These are phyloP conservation scores for Torymus tubicola DNA, from an alignment of 2,888 invertebrate species.

Conservation along the genomic window DNA sequence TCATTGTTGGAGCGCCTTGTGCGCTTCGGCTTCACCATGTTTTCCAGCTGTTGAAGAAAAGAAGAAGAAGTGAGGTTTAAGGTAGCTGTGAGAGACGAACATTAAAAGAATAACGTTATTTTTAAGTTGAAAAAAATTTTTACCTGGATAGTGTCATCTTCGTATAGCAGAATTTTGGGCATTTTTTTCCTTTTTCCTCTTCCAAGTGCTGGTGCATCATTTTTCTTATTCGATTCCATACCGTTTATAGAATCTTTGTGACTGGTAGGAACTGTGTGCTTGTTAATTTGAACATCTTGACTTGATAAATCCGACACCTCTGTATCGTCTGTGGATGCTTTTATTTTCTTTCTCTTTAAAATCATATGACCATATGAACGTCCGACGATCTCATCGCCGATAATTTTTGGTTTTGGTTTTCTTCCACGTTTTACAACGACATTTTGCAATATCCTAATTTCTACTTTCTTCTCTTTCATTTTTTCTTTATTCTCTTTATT, in stretches of 20 bases:
- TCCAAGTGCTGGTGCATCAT: background rate
- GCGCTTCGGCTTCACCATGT: background rate
- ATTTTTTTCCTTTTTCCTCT: conserved; percentile 35
- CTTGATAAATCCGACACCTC: too few species aligned
- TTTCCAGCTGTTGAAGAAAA: background rate
- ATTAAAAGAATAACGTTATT: too few species aligned
- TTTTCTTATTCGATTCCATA: background rate
- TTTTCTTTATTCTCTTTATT: conserved; percentile 47
- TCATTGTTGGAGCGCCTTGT: conserved; percentile 53
- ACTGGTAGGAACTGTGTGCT: too few species aligned
- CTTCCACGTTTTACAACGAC: background rate
- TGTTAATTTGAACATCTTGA: too few species aligned
- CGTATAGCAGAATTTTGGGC: conserved; percentile 2
- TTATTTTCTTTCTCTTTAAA: too few species aligned
- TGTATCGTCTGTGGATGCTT: too few species aligned
- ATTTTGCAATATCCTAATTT: background rate
- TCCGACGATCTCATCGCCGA: too few species aligned
- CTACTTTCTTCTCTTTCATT: background rate
- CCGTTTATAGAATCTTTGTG: too few species aligned
- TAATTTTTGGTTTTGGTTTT: background rate
- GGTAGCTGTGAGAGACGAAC: too few species aligned
- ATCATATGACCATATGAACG: too few species aligned
- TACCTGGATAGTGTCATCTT: conserved; percentile 30
- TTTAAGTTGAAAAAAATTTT: background rate
- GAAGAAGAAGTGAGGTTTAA: too few species aligned